Evolutionary conservation across 2,888 invertebrate genomes (phyloP), one percentile per base, ranked within the genome.

Genomic region (Patella pellucida): DNA sequence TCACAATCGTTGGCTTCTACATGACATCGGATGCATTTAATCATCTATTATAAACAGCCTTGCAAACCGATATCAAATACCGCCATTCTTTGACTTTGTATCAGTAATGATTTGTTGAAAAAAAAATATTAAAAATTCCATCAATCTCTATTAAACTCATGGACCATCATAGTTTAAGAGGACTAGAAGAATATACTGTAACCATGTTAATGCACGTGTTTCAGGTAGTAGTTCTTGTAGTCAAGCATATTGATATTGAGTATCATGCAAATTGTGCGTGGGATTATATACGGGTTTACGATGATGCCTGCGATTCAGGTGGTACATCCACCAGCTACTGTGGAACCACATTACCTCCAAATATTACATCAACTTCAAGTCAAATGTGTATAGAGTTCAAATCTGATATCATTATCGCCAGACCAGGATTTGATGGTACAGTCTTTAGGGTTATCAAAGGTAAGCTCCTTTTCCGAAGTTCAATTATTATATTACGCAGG

Each of bases 361-460:
- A 73, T 51, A 68, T 81, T 41, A 72, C 54, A 12, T 71, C 79
- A 4, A 23, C 67, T 16, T 74, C 75, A 67, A 62, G 52, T 50
- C 67, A 51, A 11, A 16, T 81, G 16, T 78, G 77, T 73, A 7
- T 81, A 1, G 74, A 77, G n/a, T 81, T 81, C 27, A 19, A 67
- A 15, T 79, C 81, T 2, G 78, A 81, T 71, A 3, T 75, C 14
- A 71, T 79, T 12, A 69, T 79, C 9, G 72, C 75, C 4, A 73
- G 67, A 19, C 54, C 51, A 27, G 79, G 79, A 51, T 81, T 81
- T 56, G 68, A 69, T 54, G 56, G 68, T 62, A 56, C 51, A 41
- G 72, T 78, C 3, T 67, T 41, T 41, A 41, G 41, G 9, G 41
- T 41, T 41, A 41, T 41, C 9, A 41, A 41, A 41, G 41, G 41